These are phyloP conservation scores for Drosophila lowei DNA, from an alignment of 1,140 invertebrate genomes.

Conservation along the genomic window DNA sequence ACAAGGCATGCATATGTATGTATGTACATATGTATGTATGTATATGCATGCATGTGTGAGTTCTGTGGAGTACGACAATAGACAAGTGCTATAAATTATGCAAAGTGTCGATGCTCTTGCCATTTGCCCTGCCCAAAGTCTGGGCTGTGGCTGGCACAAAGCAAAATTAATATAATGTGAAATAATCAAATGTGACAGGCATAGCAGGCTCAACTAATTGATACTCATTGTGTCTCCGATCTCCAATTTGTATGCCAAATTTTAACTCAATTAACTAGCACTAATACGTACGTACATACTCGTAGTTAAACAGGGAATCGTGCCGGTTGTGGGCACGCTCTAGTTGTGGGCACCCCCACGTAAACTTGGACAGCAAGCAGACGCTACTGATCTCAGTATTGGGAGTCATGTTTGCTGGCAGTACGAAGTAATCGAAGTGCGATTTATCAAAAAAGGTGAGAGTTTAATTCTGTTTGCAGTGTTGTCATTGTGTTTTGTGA, in stretches of 20 bases:
- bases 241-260: conserved; percentile 2
- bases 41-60: neutral
- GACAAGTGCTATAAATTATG: conserved; percentile 60
- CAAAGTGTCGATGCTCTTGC: conserved; percentile 54
- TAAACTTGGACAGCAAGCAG: too few relatives aligned
- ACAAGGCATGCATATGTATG: conserved; percentile 35
- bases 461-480: too few relatives aligned
- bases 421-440: too few relatives aligned
- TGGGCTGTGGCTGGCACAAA: conserved; percentile 11
- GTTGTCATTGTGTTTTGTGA: too few relatives aligned
- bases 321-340: too few relatives aligned
- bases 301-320: too few relatives aligned
- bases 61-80: conserved; percentile 19
- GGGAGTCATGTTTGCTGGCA: too few relatives aligned
- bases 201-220: conserved; percentile 5
- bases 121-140: conserved; percentile 24
- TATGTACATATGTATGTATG: neutral
- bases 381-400: too few relatives aligned
- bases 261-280: too few relatives aligned
- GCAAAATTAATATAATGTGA: conserved; percentile 29
- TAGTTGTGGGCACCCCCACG: too few relatives aligned
- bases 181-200: conserved; percentile 28
- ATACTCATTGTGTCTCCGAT: conserved; percentile 1
- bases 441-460: too few relatives aligned
- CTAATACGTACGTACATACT: too few relatives aligned